Evolutionary conservation across 2,113 vertebrate genomes (phyloP).

Genomic region (Alces alces): DNA sequence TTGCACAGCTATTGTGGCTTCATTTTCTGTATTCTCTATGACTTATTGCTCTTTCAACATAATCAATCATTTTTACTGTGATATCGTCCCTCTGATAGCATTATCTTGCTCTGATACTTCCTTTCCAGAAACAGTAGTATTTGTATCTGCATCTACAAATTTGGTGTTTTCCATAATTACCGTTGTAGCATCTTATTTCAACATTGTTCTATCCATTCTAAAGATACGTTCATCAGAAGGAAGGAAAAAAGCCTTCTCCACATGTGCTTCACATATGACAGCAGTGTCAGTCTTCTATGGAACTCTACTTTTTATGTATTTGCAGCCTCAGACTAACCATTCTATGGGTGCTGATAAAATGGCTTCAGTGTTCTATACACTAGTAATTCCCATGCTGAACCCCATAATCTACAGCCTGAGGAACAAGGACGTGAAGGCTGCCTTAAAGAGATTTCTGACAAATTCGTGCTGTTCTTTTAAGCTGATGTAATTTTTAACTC

Average conservation of each 20-base stretch:
- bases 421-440: slow-evolving; percentile 60
- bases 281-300: slow-evolving; percentile 45
- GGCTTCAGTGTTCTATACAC: slow-evolving; percentile 61
- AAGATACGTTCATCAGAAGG: slow-evolving; percentile 31
- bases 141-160: slow-evolving; percentile 32
- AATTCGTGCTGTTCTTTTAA: not conserved
- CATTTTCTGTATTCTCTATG: slow-evolving; percentile 35
- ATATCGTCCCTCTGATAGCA: slow-evolving; percentile 55
- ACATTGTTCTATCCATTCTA: slow-evolving; percentile 38
- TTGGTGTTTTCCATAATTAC: slow-evolving; percentile 14
- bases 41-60: slow-evolving; percentile 61
- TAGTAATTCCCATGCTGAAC: slow-evolving; percentile 65
- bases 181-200: slow-evolving; percentile 40
- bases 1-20: slow-evolving; percentile 36
- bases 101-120: slow-evolving; percentile 66
- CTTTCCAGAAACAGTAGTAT: slow-evolving; percentile 38
- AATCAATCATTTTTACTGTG: slow-evolving; percentile 73
- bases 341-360: slow-evolving; percentile 52
- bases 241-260: slow-evolving; percentile 55
- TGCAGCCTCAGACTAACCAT: slow-evolving; percentile 12
- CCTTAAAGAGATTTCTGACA: not conserved
- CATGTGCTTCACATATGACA: slow-evolving; percentile 39
- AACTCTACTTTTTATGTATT: slow-evolving; percentile 45
- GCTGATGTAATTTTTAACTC: not conserved
- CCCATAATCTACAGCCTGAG: slow-evolving; percentile 56